Evolutionary conservation across 2,797 vertebrate genomes (phyloP), one percentile per base, ranked within the genome.

Genomic region (Agapornis canus): DNA sequence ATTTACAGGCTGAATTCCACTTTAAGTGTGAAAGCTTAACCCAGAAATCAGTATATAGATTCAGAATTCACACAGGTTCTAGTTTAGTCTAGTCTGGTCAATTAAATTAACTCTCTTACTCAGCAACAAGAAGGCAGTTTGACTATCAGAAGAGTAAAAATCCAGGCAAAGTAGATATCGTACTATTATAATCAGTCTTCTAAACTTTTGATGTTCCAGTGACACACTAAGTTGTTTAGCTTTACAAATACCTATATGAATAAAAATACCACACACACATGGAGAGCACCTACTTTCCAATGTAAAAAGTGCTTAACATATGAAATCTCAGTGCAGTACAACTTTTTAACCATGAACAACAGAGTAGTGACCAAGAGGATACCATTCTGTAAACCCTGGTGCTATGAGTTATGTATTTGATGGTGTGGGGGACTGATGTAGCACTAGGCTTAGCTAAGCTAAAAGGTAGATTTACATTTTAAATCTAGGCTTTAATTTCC

Each of bases 1-100:
- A 23, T 75, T 70, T 68, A 40, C 21, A 86, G 47, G 31, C 5
- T 76, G 29, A 11, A 64, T 76, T 61, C 32, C n/a, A 64, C 19
- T 59, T 88, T 16, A 70, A 75, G 22, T 29, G 39, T 27, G 4
- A 83, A 71, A 79, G 17, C 8, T 52, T 35, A 87, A 43, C 29
- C 54, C 2, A 65, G 54, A 92, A 86, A 89, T 56, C 72, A 42
- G 79, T 66, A 47, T 43, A 86, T 45, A 64, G 37, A 66, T 87
- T 78, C 45, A 86, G 52, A 91, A 86, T 82, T 84, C 61, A 5
- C 39, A 47, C n/a, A 39, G 23, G 20, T 57, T 94, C 94, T 37
- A 85, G 91, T 91, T 9, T 35, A 85, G 91, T 91, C 94, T 37
- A 84, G 91, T 91, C 42, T 79, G 56, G 57, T 39, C 45, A n/a